Evolutionary conservation across 2,888 invertebrate genomes (phyloP).

Genomic region (Stenchaetothrips biformis): DNA sequence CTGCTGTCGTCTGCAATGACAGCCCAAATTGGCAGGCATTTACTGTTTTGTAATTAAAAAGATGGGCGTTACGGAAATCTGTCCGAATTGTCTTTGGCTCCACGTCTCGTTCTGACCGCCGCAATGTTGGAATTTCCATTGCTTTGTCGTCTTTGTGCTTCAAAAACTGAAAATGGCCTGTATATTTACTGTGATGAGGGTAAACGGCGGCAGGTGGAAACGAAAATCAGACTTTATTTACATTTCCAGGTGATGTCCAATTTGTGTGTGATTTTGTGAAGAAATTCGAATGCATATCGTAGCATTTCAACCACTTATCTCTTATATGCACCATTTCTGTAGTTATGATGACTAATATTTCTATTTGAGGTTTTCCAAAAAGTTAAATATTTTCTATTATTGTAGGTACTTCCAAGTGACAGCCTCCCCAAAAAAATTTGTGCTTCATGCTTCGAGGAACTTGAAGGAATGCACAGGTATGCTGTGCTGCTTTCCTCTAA

Average conservation of each 20-base stretch:
- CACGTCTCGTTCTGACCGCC: not conserved
- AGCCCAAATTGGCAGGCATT: not conserved
- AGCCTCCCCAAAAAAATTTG: slow-evolving; percentile 6
- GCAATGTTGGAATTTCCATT: not conserved
- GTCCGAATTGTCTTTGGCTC: not conserved
- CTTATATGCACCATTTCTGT: not conserved
- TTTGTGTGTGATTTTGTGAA: not conserved
- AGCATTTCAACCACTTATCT: too few species aligned
- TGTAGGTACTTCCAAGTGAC: not conserved
- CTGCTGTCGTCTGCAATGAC: slow-evolving; percentile 5
- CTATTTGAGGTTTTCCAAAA: not conserved
- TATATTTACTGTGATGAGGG: slow-evolving; percentile 20
- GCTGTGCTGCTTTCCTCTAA: not conserved
- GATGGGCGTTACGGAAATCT: not conserved
- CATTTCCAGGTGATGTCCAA: not conserved
- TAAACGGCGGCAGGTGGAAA: slow-evolving; percentile 5
- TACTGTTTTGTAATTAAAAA: slow-evolving; percentile 11
- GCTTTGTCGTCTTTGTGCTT: not conserved
- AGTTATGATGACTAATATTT: not conserved
- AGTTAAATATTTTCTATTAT: too few species aligned
- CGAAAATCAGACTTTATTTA: not conserved
- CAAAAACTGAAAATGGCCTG: slow-evolving; percentile 7
- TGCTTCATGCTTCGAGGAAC: not conserved
- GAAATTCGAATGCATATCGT: too few species aligned
- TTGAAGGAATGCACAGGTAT: slow-evolving; percentile 10